These are phyloP conservation scores for Rhogogaster chlorosoma DNA, from an alignment of 2,888 invertebrate genomes.

Conservation along the genomic window DNA sequence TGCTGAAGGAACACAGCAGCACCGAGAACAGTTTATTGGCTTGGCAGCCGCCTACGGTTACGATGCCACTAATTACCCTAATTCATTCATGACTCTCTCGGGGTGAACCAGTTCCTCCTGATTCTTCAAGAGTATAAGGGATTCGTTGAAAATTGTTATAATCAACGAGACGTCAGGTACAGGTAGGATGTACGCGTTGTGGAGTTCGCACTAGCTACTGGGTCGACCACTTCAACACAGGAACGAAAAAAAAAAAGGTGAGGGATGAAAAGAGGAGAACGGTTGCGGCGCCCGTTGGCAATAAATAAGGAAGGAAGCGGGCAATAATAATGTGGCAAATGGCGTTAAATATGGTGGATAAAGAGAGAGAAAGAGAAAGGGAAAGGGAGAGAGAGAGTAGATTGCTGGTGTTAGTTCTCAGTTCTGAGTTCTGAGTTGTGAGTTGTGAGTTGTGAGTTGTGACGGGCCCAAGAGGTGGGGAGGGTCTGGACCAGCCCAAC, in stretches of 20 bases:
- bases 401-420: slow-evolving; percentile 25
- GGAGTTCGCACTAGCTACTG: neutral
- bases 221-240: neutral
- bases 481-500: slow-evolving; percentile 58
- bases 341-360: slow-evolving; percentile 64
- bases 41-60: slow-evolving; percentile 50
- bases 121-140: neutral
- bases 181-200: neutral
- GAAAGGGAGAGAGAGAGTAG: slow-evolving; percentile 3
- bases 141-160: neutral
- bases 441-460: slow-evolving; percentile 57
- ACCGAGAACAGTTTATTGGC: slow-evolving; percentile 44
- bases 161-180: neutral
- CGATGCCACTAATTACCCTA: slow-evolving; percentile 61
- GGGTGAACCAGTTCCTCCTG: slow-evolving; percentile 1
- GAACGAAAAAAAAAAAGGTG: neutral
- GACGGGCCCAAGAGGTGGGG: slow-evolving; percentile 65
- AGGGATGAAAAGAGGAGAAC: slow-evolving; percentile 13
- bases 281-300: slow-evolving; percentile 34
- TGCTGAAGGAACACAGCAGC: neutral
- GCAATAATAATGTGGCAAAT: slow-evolving; percentile 67
- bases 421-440: slow-evolving; percentile 57
- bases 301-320: slow-evolving; percentile 64
- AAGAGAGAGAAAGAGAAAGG: neutral
- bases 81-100: slow-evolving; percentile 60